Evolutionary conservation across 2,113 vertebrate genomes (phyloP).

Genomic region (Halcyon senegalensis): DNA sequence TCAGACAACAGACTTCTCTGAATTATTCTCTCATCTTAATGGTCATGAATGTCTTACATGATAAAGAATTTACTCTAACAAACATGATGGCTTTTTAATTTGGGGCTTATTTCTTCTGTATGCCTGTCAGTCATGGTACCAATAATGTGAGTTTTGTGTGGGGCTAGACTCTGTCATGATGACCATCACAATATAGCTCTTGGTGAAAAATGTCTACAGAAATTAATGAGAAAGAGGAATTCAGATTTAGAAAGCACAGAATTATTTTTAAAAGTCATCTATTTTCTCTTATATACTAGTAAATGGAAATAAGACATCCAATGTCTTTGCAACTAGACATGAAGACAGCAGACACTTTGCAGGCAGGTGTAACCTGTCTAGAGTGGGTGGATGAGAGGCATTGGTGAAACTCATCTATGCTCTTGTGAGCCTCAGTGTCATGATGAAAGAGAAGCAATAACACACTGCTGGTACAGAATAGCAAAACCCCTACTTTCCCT

Average conservation of each 20-base stretch:
- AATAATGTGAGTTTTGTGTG: neutral
- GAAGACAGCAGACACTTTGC: neutral
- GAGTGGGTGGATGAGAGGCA: neutral
- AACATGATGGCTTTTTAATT: neutral
- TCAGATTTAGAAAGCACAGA: neutral
- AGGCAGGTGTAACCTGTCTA: neutral
- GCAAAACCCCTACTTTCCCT: neutral
- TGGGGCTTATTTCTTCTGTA: neutral
- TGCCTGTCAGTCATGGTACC: neutral
- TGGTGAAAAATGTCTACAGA: neutral
- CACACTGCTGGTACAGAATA: neutral
- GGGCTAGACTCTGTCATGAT: neutral
- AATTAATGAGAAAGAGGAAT: neutral
- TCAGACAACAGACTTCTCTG: neutral
- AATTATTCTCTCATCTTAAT: neutral
- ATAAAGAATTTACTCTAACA: neutral
- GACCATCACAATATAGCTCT: neutral
- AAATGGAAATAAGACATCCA: neutral
- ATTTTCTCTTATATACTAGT: neutral
- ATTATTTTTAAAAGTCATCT: neutral
- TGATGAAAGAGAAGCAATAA: neutral
- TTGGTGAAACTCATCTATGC: neutral
- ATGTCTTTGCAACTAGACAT: neutral
- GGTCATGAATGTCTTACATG: neutral
- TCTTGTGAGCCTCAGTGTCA: rapidly evolving